A percentile compares a stretch with the other conserved stretches of the same genome.
phyloP scores from a whole-genome alignment of 2,888 invertebrate genomes.

The Camponotus fellah region DNA sequence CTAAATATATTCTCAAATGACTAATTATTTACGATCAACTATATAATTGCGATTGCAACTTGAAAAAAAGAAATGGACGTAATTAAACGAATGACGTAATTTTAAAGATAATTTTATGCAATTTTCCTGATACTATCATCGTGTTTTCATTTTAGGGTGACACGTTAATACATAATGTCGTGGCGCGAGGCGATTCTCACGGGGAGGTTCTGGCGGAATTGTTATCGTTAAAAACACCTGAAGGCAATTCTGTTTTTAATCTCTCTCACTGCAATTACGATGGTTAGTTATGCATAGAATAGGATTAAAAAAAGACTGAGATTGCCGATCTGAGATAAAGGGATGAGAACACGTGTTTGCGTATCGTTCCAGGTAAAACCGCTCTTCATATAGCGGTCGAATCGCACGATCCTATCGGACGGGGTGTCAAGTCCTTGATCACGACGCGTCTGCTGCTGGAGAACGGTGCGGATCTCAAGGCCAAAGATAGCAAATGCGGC shows the following conservation, averaged over 20 bases:
- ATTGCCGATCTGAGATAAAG: neutral
- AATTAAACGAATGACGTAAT: neutral
- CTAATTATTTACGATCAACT: neutral
- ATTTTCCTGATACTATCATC: constrained; percentile 5
- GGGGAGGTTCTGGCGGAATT: constrained; percentile 77
- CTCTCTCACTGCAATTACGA: constrained; percentile 79
- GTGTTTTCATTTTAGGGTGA: constrained; percentile 75
- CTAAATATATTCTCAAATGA: neutral
- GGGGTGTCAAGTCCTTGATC: constrained; percentile 61
- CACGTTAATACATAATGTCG: constrained; percentile 79
- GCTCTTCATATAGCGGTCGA: constrained; percentile 81
- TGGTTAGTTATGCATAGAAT: constrained; percentile 71
- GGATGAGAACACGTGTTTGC: neutral
- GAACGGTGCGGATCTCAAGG: constrained; percentile 75
- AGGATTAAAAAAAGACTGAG: neutral
- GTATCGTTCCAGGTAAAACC: constrained; percentile 77
- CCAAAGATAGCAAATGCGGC: constrained; percentile 75
- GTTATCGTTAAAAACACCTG: constrained; percentile 74
- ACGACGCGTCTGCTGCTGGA: constrained; percentile 76
- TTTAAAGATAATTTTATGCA: neutral
- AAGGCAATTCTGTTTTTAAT: constrained; percentile 79
- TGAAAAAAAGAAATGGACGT: neutral
- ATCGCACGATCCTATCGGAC: constrained; percentile 72
- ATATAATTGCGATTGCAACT: too few relatives aligned
- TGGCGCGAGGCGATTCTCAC: constrained; percentile 79